Percentiles rank a stretch among this genome's conserved stretches.
These are phyloP conservation scores for Rhea pennata DNA, from an alignment of 2,113 vertebrate genomes.

Conservation along the genomic window DNA sequence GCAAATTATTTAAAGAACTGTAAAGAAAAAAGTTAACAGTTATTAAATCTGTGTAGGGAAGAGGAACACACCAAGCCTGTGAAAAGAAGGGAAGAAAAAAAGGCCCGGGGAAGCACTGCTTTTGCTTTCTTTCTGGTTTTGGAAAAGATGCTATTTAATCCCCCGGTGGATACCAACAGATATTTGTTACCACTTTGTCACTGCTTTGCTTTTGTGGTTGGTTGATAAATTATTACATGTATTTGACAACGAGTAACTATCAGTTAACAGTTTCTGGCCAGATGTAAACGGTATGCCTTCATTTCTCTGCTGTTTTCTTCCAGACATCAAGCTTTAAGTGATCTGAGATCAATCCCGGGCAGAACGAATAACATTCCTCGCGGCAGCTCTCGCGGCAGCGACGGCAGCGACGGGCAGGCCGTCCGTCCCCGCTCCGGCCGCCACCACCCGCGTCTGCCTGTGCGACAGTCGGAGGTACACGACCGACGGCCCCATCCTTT, in stretches of 20 bases:
- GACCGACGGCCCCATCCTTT: neutral
- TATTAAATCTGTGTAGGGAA: neutral
- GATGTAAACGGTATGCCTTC: neutral
- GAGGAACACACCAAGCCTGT: neutral
- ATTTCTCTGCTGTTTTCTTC: neutral
- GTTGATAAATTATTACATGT: neutral
- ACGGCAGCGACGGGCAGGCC: accelerated
- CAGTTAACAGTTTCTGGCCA: neutral
- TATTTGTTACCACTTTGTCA: neutral
- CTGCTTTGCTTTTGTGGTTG: neutral
- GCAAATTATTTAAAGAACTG: neutral
- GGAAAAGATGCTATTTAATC: neutral
- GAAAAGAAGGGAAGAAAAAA: neutral
- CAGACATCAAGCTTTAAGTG: neutral
- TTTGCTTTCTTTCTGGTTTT: neutral
- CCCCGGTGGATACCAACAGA: neutral
- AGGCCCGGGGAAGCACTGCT: neutral
- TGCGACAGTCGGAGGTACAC: neutral
- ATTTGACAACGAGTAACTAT: neutral
- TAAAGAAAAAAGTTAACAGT: neutral
- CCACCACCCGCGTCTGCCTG: neutral
- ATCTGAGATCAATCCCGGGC: neutral
- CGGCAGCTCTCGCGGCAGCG: neutral
- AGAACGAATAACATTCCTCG: neutral
- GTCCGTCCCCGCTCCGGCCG: neutral